These are phyloP conservation scores for Tauraco hartlaubi DNA, from an alignment of 2,797 vertebrate species.

Conservation along the genomic window DNA sequence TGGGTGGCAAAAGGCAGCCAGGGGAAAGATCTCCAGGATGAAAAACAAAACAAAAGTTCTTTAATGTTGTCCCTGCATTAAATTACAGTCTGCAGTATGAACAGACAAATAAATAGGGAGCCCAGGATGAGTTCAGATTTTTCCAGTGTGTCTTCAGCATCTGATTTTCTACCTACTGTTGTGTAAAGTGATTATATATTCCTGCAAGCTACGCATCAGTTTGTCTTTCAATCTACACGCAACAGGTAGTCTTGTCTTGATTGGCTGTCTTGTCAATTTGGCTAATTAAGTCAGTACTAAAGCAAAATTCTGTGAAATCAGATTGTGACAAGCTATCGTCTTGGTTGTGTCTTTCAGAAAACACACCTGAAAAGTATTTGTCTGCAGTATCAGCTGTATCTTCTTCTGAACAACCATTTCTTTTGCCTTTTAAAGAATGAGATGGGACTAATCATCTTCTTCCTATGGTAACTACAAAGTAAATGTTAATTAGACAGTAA, in stretches of 20 bases:
- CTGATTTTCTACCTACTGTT: background rate
- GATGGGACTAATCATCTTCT: constrained; percentile 87
- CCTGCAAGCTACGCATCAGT: background rate
- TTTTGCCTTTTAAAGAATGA: constrained; percentile 75
- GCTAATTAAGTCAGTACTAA: background rate
- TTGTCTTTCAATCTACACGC: background rate
- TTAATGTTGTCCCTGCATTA: background rate
- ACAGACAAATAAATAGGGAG: background rate
- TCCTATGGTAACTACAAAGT: constrained; percentile 86
- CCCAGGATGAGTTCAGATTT: background rate
- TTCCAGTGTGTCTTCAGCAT: background rate
- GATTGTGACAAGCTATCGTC: background rate
- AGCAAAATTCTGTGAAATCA: background rate
- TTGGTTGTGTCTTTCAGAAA: constrained; percentile 81
- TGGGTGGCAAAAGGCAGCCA: background rate
- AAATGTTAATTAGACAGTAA: background rate
- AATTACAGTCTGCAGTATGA: background rate
- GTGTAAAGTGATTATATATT: background rate
- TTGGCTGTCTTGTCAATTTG: background rate
- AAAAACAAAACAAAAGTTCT: background rate
- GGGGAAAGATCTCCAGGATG: background rate
- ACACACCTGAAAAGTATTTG: constrained; percentile 68
- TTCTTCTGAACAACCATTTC: constrained; percentile 76
- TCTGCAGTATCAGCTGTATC: constrained; percentile 68
- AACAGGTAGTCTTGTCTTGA: background rate